Evolutionary conservation across 2,113 vertebrate species (phyloP).

Genomic region (Neolamprologus devosi): DNA sequence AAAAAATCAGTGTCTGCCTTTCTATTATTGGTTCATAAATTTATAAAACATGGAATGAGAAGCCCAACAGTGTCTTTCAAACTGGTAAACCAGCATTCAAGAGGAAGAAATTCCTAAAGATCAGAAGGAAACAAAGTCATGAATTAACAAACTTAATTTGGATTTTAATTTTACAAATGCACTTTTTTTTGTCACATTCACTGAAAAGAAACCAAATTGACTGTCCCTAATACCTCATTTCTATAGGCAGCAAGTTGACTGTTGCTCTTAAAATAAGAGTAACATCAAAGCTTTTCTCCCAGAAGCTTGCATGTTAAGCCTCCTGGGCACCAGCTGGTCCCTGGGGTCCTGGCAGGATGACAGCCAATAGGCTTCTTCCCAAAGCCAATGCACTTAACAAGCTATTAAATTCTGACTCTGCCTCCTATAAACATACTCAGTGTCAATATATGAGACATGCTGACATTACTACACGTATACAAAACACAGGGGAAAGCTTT

Average conservation of each 20-base stretch:
- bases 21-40: neutral
- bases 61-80: neutral
- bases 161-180: neutral
- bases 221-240: neutral
- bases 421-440: neutral
- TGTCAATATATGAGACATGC: neutral
- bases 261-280: neutral
- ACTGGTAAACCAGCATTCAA: neutral
- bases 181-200: neutral
- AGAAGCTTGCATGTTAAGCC: conserved; percentile 14
- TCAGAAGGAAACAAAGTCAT: neutral
- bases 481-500: neutral
- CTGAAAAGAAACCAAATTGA: neutral
- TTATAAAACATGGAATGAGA: neutral
- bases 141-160: neutral
- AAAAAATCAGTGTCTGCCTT: neutral
- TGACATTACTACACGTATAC: neutral
- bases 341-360: conserved; percentile 35
- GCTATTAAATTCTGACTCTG: neutral
- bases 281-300: conserved; percentile 20
- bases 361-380: conserved; percentile 24
- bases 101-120: neutral
- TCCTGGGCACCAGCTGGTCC: conserved; percentile 23
- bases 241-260: neutral
- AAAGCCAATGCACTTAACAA: conserved; percentile 16